Evolutionary conservation across 2,113 vertebrate genomes (phyloP).

Genomic region (Tachycineta bicolor): DNA sequence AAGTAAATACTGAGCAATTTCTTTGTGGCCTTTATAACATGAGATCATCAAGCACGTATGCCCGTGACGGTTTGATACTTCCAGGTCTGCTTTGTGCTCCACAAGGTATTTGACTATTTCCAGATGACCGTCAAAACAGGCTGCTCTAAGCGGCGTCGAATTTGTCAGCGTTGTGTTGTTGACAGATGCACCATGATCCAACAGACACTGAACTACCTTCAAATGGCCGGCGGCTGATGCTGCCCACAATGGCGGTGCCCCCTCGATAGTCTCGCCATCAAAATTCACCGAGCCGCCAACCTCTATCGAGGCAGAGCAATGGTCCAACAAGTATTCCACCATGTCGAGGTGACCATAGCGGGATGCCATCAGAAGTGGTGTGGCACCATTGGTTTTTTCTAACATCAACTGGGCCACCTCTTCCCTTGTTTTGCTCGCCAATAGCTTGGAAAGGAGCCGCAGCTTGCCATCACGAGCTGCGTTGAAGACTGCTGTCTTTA

Average conservation of each 20-base stretch:
- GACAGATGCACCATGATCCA: slow-evolving; percentile 93
- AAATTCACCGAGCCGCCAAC: slow-evolving; percentile 95
- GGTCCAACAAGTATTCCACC: slow-evolving; percentile 94
- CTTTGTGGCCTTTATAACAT: slow-evolving; percentile 98
- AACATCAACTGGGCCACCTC: slow-evolving; percentile 89
- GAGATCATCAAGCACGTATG: slow-evolving; percentile 99
- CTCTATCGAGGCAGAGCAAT: slow-evolving; percentile 91
- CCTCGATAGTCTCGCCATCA: slow-evolving; percentile 97
- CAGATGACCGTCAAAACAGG: slow-evolving; percentile 96
- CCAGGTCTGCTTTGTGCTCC: slow-evolving; percentile 95
- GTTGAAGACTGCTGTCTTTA: slow-evolving; percentile 98
- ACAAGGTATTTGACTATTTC: slow-evolving; percentile 96
- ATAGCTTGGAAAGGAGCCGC: slow-evolving; percentile 90
- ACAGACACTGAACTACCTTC: slow-evolving; percentile 92
- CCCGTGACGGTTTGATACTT: slow-evolving; percentile 96
- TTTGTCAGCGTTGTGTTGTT: slow-evolving; percentile 98
- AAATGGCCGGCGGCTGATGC: slow-evolving; percentile 94
- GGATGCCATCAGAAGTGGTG: slow-evolving; percentile 93
- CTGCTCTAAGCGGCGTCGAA: slow-evolving; percentile 92
- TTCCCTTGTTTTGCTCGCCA: slow-evolving; percentile 91
- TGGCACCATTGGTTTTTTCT: slow-evolving; percentile 95
- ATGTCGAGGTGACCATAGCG: slow-evolving; percentile 96
- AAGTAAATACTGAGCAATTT: slow-evolving; percentile 95
- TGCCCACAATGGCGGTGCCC: slow-evolving; percentile 94
- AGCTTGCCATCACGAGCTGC: slow-evolving; percentile 97